Percentiles rank a stretch among this genome's conserved stretches.
Evolutionary conservation across 2,797 vertebrate species (phyloP).

Genomic region (Gobionotothen gibberifrons): DNA sequence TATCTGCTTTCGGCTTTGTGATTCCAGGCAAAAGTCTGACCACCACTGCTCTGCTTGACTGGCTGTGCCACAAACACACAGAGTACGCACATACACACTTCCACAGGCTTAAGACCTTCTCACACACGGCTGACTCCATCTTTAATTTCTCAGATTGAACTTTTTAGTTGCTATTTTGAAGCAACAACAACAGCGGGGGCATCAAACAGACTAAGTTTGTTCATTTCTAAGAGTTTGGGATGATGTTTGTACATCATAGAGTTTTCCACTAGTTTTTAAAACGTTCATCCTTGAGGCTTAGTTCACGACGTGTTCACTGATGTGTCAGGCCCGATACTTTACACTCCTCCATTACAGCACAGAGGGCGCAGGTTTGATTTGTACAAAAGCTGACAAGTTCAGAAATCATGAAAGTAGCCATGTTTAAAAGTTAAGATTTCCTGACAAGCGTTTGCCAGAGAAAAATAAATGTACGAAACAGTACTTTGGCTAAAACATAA

Average conservation of each 20-base stretch:
- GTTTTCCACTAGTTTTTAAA: constrained; percentile 34
- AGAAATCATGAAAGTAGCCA: neutral
- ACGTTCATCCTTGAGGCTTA: neutral
- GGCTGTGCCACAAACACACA: constrained; percentile 61
- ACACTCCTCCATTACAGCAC: neutral
- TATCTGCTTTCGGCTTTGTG: constrained; percentile 77
- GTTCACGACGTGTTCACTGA: constrained; percentile 25
- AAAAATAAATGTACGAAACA: neutral
- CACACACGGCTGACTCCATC: constrained; percentile 73
- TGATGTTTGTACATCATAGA: constrained; percentile 34
- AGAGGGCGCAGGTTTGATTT: neutral
- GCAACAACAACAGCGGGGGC: constrained; percentile 47
- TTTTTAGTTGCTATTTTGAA: constrained; percentile 65
- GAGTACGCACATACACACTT: constrained; percentile 54
- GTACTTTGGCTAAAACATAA: neutral
- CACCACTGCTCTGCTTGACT: constrained; percentile 73
- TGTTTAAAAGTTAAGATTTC: neutral
- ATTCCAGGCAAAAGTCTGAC: constrained; percentile 77
- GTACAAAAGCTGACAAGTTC: neutral
- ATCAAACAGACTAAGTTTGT: constrained; percentile 32
- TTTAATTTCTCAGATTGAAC: constrained; percentile 77
- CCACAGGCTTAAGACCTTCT: constrained; percentile 65
- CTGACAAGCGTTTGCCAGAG: neutral
- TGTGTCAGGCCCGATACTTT: constrained; percentile 9
- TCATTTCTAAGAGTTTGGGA: constrained; percentile 38